Evolutionary conservation across 1,140 invertebrate species (phyloP).

Genomic region (Pentalonia nigronervosa): DNA sequence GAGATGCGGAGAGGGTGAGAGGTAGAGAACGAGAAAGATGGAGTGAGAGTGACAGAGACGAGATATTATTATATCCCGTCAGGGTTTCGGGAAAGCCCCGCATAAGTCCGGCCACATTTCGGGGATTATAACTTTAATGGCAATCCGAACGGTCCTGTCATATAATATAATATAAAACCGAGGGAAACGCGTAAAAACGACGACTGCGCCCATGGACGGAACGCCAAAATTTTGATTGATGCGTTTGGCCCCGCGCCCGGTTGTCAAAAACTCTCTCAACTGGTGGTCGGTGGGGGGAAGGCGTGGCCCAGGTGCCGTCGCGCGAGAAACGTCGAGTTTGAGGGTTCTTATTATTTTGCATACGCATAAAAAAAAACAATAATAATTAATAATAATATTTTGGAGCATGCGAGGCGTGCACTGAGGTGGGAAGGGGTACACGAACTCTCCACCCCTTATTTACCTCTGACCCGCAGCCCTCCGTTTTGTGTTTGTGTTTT

Average conservation of each 20-base stretch:
- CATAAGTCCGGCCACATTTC: conserved; percentile 52
- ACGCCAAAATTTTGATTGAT: conserved; percentile 52
- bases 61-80: neutral
- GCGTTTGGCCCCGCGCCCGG: conserved; percentile 16
- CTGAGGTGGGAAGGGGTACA: neutral
- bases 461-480: neutral
- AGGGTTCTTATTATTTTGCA: conserved; percentile 12
- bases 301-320: neutral
- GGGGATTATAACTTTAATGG: conserved; percentile 55
- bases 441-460: neutral
- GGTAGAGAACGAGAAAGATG: neutral
- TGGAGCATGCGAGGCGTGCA: neutral
- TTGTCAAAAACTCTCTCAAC: conserved; percentile 35
- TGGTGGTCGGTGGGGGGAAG: neutral
- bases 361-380: neutral
- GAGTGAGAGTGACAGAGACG: neutral
- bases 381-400: conserved; percentile 7
- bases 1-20: neutral
- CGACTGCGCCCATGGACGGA: neutral
- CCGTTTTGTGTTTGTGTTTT: neutral
- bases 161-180: neutral
- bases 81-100: neutral
- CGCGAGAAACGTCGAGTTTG: neutral
- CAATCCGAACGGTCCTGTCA: conserved; percentile 54
- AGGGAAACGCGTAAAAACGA: conserved; percentile 38